These are phyloP conservation scores for Leptinotarsa rubiginosa DNA, from an alignment of 2,888 invertebrate genomes.

Conservation along the genomic window DNA sequence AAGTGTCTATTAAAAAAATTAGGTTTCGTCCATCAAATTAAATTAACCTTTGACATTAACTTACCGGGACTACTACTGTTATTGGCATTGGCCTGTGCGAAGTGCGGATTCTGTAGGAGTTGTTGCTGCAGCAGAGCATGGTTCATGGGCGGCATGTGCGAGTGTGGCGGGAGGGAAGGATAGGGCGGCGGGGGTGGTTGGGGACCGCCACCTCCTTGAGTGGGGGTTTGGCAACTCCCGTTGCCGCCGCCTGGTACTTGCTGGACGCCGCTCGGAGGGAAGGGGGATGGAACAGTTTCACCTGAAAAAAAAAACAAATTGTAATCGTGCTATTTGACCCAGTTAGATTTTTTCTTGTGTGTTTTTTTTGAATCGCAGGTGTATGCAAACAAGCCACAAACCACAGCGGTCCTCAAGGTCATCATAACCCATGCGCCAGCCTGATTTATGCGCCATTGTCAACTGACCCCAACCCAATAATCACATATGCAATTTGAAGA, in stretches of 20 bases:
- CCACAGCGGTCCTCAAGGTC: too few species aligned
- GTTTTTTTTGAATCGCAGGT: too few species aligned
- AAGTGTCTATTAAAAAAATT: too few species aligned
- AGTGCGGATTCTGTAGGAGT: conserved; percentile 70
- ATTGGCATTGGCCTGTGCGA: conserved; percentile 64
- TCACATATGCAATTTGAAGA: too few species aligned
- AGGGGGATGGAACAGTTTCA: conserved; percentile 66
- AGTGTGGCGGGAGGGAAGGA: conserved; percentile 62
- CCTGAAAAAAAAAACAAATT: conserved; percentile 47
- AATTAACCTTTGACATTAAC: conserved; percentile 53
- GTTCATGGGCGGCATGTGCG: conserved; percentile 58
- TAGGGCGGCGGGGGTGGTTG: conserved; percentile 61
- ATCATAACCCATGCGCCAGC: too few species aligned
- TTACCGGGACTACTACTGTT: conserved; percentile 69
- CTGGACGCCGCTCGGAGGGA: conserved; percentile 57
- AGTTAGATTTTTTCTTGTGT: too few species aligned
- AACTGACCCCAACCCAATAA: too few species aligned
- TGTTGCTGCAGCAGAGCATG: conserved; percentile 69
- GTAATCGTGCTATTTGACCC: neutral
- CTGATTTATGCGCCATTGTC: too few species aligned
- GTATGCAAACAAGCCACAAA: too few species aligned
- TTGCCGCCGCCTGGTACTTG: conserved; percentile 45
- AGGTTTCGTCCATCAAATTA: neutral
- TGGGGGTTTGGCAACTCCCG: conserved; percentile 44
- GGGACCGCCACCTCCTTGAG: conserved; percentile 21